These are phyloP conservation scores for Tenodera sinensis DNA, from an alignment of 2,888 invertebrate species.

Conservation along the genomic window DNA sequence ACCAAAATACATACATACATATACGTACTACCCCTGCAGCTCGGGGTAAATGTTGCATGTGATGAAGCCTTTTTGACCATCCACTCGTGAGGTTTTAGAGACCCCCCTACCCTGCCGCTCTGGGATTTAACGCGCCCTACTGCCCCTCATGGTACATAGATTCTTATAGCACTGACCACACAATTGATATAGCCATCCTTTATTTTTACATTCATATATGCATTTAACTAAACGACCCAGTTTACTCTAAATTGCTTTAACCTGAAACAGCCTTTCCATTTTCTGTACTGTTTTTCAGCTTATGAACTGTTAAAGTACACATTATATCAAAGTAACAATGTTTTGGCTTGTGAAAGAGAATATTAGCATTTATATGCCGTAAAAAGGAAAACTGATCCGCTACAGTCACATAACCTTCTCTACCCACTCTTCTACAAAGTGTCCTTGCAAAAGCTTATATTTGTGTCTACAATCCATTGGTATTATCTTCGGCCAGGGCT, in stretches of 20 bases:
- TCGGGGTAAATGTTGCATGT: not conserved
- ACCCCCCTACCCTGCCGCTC: not conserved
- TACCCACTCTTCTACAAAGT: no score
- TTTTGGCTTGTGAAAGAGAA: no score
- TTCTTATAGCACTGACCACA: not conserved
- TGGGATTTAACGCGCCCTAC: not conserved
- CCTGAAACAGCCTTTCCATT: not conserved
- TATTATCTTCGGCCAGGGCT: no score
- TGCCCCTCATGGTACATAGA: not conserved
- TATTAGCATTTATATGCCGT: no score
- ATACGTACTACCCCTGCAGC: not conserved
- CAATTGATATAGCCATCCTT: not conserved
- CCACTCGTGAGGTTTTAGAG: not conserved
- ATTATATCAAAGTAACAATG: no score
- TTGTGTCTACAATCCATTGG: no score
- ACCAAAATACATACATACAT: not conserved
- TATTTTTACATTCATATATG: not conserved
- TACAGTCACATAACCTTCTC: no score
- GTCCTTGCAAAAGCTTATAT: no score
- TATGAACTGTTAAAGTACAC: no score
- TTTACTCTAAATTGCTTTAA: not conserved
- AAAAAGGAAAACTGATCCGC: no score
- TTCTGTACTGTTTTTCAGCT: no score
- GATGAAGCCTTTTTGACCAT: not conserved
- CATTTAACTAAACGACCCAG: not conserved